phyloP scores from a whole-genome alignment of 2,888 invertebrate species.

The Anagyrus pseudococci region DNA sequence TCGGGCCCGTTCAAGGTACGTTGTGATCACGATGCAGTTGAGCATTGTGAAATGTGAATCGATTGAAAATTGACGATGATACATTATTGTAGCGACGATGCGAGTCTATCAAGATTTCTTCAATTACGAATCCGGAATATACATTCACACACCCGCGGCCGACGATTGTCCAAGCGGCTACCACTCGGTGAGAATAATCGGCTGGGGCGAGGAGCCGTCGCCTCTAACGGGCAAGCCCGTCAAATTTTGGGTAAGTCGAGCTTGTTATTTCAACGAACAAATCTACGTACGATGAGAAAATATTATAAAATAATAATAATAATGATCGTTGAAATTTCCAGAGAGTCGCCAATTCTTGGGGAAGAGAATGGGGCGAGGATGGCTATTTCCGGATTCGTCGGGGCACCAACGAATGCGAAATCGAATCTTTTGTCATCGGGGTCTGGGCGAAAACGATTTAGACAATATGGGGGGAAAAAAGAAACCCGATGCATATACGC shows the following conservation, averaged over 20 bases:
- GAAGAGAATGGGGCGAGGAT: slow-evolving; percentile 86
- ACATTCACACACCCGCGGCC: slow-evolving; percentile 70
- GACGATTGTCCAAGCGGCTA: slow-evolving; percentile 69
- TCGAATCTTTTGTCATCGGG: slow-evolving; percentile 88
- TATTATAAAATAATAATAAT: not conserved
- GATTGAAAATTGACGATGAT: not conserved
- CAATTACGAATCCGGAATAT: slow-evolving; percentile 82
- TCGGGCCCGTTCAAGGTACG: slow-evolving; percentile 91
- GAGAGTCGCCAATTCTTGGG: slow-evolving; percentile 96
- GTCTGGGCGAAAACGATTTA: slow-evolving; percentile 71
- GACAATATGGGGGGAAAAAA: too few species aligned
- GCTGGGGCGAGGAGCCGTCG: slow-evolving; percentile 84
- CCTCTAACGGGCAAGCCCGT: slow-evolving; percentile 63
- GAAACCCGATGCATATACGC: too few species aligned
- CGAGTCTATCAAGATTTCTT: slow-evolving; percentile 92
- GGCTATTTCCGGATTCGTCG: slow-evolving; percentile 88
- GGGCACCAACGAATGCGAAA: slow-evolving; percentile 86
- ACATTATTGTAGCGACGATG: slow-evolving; percentile 76
- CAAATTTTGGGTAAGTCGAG: slow-evolving; percentile 84
- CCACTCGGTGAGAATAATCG: slow-evolving; percentile 90
- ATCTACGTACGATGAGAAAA: not conserved
- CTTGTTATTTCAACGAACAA: not conserved
- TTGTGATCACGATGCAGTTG: not conserved
- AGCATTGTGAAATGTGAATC: not conserved
- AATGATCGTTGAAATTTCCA: slow-evolving; percentile 60